Conservation (phyloP, 2,797 vertebrate genomes). For the Notolabrus celidotus region DNA sequence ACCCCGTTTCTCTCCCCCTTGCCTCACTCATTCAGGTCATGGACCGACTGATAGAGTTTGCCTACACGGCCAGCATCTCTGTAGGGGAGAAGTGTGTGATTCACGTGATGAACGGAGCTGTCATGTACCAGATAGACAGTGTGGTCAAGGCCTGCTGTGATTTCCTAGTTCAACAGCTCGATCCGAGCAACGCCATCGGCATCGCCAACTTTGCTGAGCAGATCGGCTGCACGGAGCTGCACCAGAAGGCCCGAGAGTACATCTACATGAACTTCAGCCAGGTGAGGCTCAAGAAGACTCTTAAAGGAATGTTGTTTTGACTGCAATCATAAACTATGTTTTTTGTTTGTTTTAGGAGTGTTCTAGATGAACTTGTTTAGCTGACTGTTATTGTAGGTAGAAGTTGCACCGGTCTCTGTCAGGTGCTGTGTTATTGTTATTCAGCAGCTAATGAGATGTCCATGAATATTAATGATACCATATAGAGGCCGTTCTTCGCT, state of each 20-base stretch:
- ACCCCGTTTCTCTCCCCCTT: too few species aligned
- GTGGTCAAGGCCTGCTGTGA: constrained; percentile 95
- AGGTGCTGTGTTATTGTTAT: constrained; percentile 1
- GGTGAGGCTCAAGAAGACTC: constrained; percentile 74
- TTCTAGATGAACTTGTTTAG: neutral
- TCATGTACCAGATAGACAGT: constrained; percentile 98
- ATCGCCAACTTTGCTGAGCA: constrained; percentile 96
- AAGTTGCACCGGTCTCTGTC: neutral
- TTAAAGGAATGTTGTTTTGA: neutral
- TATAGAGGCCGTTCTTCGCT: neutral
- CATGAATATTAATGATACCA: neutral
- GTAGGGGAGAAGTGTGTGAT: constrained; percentile 96
- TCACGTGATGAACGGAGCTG: constrained; percentile 94
- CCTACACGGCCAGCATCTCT: constrained; percentile 96
- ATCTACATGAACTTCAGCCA: constrained; percentile 97
- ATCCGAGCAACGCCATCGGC: constrained; percentile 97
- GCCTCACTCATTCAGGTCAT: constrained; percentile 83
- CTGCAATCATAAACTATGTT: too few species aligned
- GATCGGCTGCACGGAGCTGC: constrained; percentile 92
- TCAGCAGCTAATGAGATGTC: neutral
- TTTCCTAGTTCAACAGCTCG: constrained; percentile 93
- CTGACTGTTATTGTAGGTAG: neutral
- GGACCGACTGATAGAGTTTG: constrained; percentile 94
- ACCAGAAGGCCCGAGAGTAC: constrained; percentile 94
- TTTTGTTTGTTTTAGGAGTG: neutral